phyloP scores from a whole-genome alignment of 1,140 invertebrate genomes.

The Spodoptera litura region DNA sequence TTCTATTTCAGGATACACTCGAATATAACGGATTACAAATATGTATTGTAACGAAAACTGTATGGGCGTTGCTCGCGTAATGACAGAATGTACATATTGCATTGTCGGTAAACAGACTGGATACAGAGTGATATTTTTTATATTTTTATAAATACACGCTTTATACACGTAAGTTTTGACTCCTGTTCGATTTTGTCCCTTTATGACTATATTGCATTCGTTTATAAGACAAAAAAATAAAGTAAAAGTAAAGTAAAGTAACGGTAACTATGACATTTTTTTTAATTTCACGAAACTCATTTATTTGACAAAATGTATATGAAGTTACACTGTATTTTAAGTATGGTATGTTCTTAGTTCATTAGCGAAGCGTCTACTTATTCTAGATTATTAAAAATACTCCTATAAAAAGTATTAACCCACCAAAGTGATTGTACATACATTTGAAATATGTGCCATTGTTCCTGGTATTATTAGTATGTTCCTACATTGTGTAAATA shows the following conservation, averaged over 20 bases:
- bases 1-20: conserved; percentile 80
- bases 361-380: too few species aligned
- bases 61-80: conserved; percentile 77
- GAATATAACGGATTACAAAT: conserved; percentile 81
- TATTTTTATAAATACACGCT: conserved; percentile 69
- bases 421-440: conserved; percentile 23
- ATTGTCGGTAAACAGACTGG: conserved; percentile 50
- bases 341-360: too few species aligned
- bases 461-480: not conserved
- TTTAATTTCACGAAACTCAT: too few species aligned
- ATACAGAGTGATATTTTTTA: conserved; percentile 69
- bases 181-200: not conserved
- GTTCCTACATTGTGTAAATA: conserved; percentile 28
- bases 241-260: too few species aligned
- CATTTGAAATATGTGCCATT: conserved; percentile 3
- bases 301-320: too few species aligned
- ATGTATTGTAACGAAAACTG: conserved; percentile 75
- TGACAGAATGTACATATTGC: conserved; percentile 43
- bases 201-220: too few species aligned
- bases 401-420: conserved; percentile 4
- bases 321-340: too few species aligned
- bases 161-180: conserved; percentile 38
- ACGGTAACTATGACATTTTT: too few species aligned
- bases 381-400: not conserved
- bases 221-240: too few species aligned